Percentiles rank a stretch among this genome's conserved stretches.
These are phyloP conservation scores for Lepidochrysops patricia DNA, from an alignment of 2,888 invertebrate genomes.

Conservation along the genomic window DNA sequence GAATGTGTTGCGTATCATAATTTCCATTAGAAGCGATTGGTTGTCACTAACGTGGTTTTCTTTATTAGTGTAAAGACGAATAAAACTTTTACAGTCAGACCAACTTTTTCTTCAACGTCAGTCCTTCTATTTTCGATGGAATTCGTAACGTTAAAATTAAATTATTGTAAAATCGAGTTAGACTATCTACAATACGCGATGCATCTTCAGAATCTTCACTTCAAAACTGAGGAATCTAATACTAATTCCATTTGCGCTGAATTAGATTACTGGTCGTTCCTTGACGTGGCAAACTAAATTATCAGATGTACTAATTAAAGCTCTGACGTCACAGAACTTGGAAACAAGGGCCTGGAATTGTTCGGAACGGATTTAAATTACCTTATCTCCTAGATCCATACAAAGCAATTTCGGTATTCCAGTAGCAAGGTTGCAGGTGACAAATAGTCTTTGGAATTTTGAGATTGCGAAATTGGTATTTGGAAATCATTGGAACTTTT, in stretches of 20 bases:
- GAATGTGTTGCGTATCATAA: too few species aligned
- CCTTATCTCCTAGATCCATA: background rate
- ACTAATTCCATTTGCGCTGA: constrained; percentile 18
- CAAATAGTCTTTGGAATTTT: background rate
- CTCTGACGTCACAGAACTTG: constrained; percentile 14
- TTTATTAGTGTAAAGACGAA: too few species aligned
- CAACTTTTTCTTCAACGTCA: too few species aligned
- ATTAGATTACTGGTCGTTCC: constrained; percentile 1
- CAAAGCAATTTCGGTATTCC: constrained; percentile 7
- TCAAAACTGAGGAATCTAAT: background rate
- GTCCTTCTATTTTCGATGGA: too few species aligned
- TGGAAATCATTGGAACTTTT: background rate
- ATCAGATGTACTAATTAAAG: constrained; percentile 23
- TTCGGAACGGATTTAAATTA: constrained; percentile 26
- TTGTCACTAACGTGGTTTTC: too few species aligned
- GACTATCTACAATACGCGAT: background rate
- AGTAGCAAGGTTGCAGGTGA: background rate
- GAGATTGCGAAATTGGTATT: background rate
- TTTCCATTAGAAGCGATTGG: too few species aligned
- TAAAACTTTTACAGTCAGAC: too few species aligned
- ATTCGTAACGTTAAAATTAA: too few species aligned
- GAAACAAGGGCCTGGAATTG: constrained; percentile 1
- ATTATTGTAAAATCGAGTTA: too few species aligned
- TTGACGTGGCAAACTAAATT: constrained; percentile 20
- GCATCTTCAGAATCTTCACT: background rate